Percentiles rank a stretch among this genome's conserved stretches.
These are phyloP conservation scores for Leptinotarsa haldemani DNA, from an alignment of 2,888 invertebrate genomes.

Conservation along the genomic window DNA sequence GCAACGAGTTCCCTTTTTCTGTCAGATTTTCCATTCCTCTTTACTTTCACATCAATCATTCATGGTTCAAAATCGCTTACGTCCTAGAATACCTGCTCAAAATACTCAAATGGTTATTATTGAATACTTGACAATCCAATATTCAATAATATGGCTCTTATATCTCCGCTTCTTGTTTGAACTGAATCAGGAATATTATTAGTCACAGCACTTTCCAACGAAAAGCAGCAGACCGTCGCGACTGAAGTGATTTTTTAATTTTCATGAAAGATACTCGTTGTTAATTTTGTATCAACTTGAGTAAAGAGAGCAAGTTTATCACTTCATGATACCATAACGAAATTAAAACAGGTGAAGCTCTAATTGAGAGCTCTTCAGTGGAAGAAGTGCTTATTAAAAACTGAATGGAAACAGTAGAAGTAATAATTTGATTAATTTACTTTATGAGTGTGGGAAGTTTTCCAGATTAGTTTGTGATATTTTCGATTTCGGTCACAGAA, in stretches of 20 bases:
- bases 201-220: neutral
- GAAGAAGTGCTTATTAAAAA: constrained; percentile 36
- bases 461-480: neutral
- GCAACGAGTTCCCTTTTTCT: no score
- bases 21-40: no score
- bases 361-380: constrained; percentile 38
- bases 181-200: neutral
- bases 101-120: no score
- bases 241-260: constrained; percentile 19
- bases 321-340: constrained; percentile 28
- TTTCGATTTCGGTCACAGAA: neutral
- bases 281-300: constrained; percentile 30
- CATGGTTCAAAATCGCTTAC: no score
- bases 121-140: no score
- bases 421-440: neutral
- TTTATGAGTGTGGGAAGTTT: constrained; percentile 2
- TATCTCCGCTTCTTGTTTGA: no score
- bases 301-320: constrained; percentile 29
- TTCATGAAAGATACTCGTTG: constrained; percentile 31
- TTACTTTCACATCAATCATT: no score
- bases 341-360: constrained; percentile 41
- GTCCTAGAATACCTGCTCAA: no score
- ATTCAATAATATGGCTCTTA: no score
- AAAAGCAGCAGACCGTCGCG: neutral
- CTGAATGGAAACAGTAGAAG: constrained; percentile 32